Conservation (phyloP, 2,797 vertebrate genomes). For the Melanogrammus aeglefinus region DNA sequence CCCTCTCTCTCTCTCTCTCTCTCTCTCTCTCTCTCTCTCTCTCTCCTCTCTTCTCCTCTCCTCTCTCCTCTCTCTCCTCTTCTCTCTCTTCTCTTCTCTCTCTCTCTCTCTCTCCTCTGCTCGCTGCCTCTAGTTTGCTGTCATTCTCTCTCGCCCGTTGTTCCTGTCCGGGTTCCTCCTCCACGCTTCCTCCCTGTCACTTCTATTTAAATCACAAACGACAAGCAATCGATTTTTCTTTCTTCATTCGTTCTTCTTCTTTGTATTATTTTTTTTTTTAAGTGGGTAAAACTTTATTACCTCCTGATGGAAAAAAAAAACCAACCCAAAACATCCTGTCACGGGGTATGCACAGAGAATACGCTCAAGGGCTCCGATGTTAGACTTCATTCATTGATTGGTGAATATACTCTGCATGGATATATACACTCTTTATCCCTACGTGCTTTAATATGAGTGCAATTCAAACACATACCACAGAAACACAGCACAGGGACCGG, state of each 20-base stretch:
- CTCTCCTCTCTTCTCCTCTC: too few relatives aligned
- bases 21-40: too few relatives aligned
- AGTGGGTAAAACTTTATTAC: constrained; percentile 44
- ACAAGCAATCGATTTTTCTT: constrained; percentile 39
- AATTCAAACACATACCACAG: too few relatives aligned
- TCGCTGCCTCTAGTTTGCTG: background rate
- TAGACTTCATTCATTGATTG: background rate
- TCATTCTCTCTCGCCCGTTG: background rate
- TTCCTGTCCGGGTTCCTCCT: too few relatives aligned
- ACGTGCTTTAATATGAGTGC: too few relatives aligned
- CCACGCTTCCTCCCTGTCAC: constrained; percentile 37
- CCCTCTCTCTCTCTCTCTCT: constrained; percentile 17
- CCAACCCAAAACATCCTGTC: too few relatives aligned
- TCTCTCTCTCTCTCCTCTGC: too few relatives aligned
- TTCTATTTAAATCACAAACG: constrained; percentile 53
- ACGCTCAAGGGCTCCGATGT: background rate
- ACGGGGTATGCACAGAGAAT: background rate
- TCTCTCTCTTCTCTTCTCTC: too few relatives aligned
- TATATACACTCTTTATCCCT: background rate
- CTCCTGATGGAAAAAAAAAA: constrained; percentile 19
- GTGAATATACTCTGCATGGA: background rate
- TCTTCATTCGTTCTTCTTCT: constrained; percentile 27
- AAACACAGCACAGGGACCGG: background rate
- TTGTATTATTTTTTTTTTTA: constrained; percentile 10
- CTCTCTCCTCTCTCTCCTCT: too few relatives aligned